Base-by-base conservation (phyloP, 2,888 invertebrate species). In the Brenthis hecate region DNA sequence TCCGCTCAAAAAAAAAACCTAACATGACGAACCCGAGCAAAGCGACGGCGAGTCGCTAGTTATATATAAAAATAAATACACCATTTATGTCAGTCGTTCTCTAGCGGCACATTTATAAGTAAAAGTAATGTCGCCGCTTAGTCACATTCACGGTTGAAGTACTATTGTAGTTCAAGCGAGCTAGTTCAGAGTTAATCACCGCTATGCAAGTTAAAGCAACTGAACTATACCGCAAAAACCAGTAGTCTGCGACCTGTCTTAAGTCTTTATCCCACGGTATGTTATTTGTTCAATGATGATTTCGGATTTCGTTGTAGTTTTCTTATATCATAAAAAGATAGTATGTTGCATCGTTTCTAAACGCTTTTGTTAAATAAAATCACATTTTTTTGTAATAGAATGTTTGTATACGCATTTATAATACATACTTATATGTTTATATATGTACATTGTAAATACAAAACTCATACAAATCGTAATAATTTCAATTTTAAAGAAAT, bases 201-300 rank as follows among this genome's bases (percentile, higher is more conserved):
- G 72, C 57, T 53, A 56, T 70, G 68, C 62, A 70, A 72, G 65
- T 70, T 64, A 69, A 72, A 68, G 56, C 68, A 70, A 66, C 65
- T 67, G 69, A 66, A 72, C 68, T 63, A 66, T 70, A 56, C 61
- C 68, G 66, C 67, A 73, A 73, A 64, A 70, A 74, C 68, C 69
- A 72, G 69, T 68, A 69, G 73, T 48, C 64, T 56, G 51, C 55
- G 61, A 51, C 51, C 60, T 50, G 60, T 13, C 60, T 50, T 48
- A 56, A 68, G 50, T 13, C 60, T 50, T 48, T 60, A 68, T 72
- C 72, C 68, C 72, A 72, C 72, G 70, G 58, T 55, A 60, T 60
- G 47, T 66, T 66, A 66, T 60, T 66, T 60, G 54, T 54, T 66
- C 32, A 60, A 54, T 54, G 58, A 58, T 60, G 53, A 54, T 66